A percentile compares a stretch with the other conserved stretches of the same genome.
Evolutionary conservation across 2,113 vertebrate species (phyloP).

Genomic region (Ophthalmolycus amberensis): DNA sequence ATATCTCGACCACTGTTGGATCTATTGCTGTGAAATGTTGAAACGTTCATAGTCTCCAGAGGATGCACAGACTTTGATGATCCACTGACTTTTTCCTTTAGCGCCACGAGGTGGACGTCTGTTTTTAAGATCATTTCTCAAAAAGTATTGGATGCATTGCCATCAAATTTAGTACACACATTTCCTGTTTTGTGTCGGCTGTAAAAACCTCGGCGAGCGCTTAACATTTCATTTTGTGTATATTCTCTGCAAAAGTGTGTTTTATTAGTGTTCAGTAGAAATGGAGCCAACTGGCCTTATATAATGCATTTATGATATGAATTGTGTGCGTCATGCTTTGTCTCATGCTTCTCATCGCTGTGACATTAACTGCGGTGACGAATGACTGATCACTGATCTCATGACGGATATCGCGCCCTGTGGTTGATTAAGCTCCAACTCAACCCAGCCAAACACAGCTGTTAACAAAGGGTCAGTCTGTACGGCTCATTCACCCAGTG

Average conservation of each 20-base stretch:
- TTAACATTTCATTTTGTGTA: background rate
- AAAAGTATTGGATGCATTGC: background rate
- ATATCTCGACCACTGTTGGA: background rate
- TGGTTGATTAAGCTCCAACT: conserved; percentile 14
- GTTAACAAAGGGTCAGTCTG: conserved; percentile 35
- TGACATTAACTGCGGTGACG: background rate
- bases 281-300: background rate
- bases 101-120: background rate
- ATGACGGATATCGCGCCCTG: conserved; percentile 7
- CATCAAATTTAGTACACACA: background rate
- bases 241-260: background rate
- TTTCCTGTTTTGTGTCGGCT: no score
- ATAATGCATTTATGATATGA: background rate
- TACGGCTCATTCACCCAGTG: conserved; percentile 28
- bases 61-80: background rate
- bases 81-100: background rate
- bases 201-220: background rate
- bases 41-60: background rate
- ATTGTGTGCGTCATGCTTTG: background rate
- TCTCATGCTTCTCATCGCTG: background rate
- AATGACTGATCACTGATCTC: conserved; percentile 32
- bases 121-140: background rate
- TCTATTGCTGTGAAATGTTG: background rate
- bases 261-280: background rate
- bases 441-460: conserved; percentile 31